Base-by-base conservation (phyloP, 2,797 vertebrate species). In the Xenentodon cancila region DNA sequence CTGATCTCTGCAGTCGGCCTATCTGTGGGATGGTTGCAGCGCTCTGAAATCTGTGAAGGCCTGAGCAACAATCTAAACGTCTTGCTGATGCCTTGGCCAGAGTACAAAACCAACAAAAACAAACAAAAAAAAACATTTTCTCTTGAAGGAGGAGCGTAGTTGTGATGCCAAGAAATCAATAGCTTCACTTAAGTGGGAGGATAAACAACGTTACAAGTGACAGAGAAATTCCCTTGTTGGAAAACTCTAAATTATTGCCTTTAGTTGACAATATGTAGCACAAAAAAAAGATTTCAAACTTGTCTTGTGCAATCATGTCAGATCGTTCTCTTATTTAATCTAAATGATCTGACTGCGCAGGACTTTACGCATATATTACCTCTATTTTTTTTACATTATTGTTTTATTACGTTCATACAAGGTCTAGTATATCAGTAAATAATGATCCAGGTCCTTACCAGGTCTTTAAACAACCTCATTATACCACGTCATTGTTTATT, bases 131-230 rank as follows among this genome's bases (percentile, higher is more conserved):
- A 62, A 58, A 70, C 71, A 73, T 37, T 75, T 75, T 70, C 85
- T 77, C 76, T 82, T 52, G 52, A 75, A 77, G 76, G 78, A 75
- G 68, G 32, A 60, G 53, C 77, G 68, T 74, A 89, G 71, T 85
- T 73, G 72, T 66, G 49, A 74, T 80, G 68, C 77, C 71, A 80
- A 72, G 48, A 82, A 89, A 90, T 91, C 86, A 66, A 90, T 89
- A 87, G 17, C 59, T 78, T 79, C 45, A 77, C 75, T 84, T 62
- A 66, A 37, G 42, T 45, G 53, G 80, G 66, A 64, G 65, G 63
- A 75, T 70, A 61, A 78, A 85, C 64, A 56, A 52, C 69, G 25
- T 85, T 50, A 72, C 25, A 52, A 76, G 54, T 75, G 70, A 75
- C 60, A 76, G 21, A 73, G 51, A 71, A 20, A 61, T 75, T 4